These are phyloP conservation scores for Gastrophysa polygoni DNA, from an alignment of 2,888 invertebrate genomes.

Conservation along the genomic window DNA sequence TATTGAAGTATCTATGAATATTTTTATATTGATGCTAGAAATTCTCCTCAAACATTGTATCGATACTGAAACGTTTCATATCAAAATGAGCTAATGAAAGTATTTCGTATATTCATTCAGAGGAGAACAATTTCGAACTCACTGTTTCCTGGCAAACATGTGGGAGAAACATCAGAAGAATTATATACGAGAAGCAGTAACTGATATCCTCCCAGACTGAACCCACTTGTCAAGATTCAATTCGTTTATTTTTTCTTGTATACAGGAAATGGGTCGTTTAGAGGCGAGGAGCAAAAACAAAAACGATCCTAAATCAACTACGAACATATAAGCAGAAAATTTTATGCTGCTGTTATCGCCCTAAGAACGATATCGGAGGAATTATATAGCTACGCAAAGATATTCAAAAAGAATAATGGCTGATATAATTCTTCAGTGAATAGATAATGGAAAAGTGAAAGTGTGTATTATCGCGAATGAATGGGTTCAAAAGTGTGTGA, in stretches of 20 bases:
- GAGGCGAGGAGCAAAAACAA: constrained; percentile 11
- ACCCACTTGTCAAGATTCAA: not conserved
- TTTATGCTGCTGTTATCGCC: constrained; percentile 28
- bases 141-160: too few relatives aligned
- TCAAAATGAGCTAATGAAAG: too few relatives aligned
- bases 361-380: constrained; percentile 25
- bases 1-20: too few relatives aligned
- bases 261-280: not conserved
- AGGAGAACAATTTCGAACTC: too few relatives aligned
- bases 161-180: not conserved
- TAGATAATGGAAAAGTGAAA: constrained; percentile 41
- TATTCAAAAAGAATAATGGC: constrained; percentile 47
- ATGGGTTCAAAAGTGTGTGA: not conserved
- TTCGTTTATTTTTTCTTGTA: not conserved
- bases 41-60: too few relatives aligned
- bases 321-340: constrained; percentile 31
- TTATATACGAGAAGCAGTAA: not conserved
- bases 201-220: not conserved
- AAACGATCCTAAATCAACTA: constrained; percentile 18
- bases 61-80: too few relatives aligned
- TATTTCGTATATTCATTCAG: too few relatives aligned
- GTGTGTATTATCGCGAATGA: constrained; percentile 5
- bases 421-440: constrained; percentile 46
- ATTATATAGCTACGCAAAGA: constrained; percentile 41
- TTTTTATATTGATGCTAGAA: too few relatives aligned